Evolutionary conservation across 2,888 invertebrate species (phyloP).

Genomic region (Drosophila formosana): DNA sequence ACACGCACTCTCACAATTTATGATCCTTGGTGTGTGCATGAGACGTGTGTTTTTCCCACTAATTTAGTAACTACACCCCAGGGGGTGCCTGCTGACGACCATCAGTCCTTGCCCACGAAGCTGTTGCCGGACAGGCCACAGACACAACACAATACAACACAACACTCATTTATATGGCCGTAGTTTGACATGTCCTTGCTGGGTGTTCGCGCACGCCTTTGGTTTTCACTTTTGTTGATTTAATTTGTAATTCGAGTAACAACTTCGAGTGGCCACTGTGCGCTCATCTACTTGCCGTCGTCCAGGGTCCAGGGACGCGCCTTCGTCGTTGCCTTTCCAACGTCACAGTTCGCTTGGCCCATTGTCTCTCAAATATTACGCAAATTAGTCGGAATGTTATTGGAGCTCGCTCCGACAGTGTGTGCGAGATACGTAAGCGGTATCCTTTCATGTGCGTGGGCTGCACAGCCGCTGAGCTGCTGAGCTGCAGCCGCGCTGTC

Average conservation of each 20-base stretch:
- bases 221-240: constrained; percentile 72
- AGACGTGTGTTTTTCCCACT: constrained; percentile 65
- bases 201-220: constrained; percentile 44
- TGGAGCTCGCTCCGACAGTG: constrained; percentile 47
- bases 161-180: constrained; percentile 60
- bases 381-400: constrained; percentile 79
- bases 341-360: no score
- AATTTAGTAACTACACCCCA: constrained; percentile 78
- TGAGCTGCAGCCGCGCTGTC: constrained; percentile 55
- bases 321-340: constrained; percentile 31
- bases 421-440: constrained; percentile 38
- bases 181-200: constrained; percentile 71
- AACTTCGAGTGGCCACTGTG: constrained; percentile 73
- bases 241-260: constrained; percentile 78
- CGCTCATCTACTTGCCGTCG: constrained; percentile 6
- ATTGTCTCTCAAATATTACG: constrained; percentile 70
- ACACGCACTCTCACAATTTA: constrained; percentile 30
- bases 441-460: constrained; percentile 59
- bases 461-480: constrained; percentile 12
- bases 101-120: constrained; percentile 27
- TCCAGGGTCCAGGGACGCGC: constrained; percentile 41
- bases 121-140: constrained; percentile 31
- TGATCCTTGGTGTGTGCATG: constrained; percentile 42
- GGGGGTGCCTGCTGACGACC: constrained; percentile 63
- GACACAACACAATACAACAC: constrained; percentile 31